phyloP scores from a whole-genome alignment of 2,888 invertebrate genomes.

The Abrostola triplasia region DNA sequence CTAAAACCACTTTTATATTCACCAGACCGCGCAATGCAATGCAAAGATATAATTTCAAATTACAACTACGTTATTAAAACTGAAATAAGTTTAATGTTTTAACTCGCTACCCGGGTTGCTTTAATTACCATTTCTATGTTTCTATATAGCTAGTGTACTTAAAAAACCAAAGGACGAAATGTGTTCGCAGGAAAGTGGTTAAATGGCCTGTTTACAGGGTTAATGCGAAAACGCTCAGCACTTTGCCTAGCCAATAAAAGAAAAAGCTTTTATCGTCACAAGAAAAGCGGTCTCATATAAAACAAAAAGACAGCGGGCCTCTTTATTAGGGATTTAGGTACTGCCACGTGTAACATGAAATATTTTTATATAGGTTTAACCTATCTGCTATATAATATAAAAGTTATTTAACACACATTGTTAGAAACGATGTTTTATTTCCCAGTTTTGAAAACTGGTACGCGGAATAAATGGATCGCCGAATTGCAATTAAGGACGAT shows the following conservation, averaged over 20 bases:
- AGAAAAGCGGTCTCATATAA: conserved; percentile 56
- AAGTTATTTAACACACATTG: background rate
- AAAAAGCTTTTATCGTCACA: conserved; percentile 60
- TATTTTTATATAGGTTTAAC: background rate
- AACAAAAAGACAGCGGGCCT: conserved; percentile 53
- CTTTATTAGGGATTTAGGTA: conserved; percentile 57
- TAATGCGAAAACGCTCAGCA: conserved; percentile 42
- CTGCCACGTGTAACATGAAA: conserved; percentile 26
- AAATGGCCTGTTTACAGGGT: conserved; percentile 28
- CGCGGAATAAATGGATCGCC: conserved; percentile 5
- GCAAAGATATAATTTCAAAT: too few species aligned
- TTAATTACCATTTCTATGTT: background rate
- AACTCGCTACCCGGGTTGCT: background rate
- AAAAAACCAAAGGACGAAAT: background rate
- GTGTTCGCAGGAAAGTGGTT: conserved; percentile 16
- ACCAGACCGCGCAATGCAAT: too few species aligned
- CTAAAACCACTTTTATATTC: too few species aligned
- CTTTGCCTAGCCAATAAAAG: conserved; percentile 56
- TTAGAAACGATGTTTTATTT: conserved; percentile 8
- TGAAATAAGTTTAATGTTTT: too few species aligned
- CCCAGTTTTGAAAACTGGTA: conserved; percentile 4
- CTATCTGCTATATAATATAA: too few species aligned
- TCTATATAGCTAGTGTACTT: too few species aligned
- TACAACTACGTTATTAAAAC: too few species aligned
- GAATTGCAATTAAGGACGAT: conserved; percentile 20